Base-by-base conservation (phyloP, 2,888 invertebrate genomes). In the Hermodice carunculata region DNA sequence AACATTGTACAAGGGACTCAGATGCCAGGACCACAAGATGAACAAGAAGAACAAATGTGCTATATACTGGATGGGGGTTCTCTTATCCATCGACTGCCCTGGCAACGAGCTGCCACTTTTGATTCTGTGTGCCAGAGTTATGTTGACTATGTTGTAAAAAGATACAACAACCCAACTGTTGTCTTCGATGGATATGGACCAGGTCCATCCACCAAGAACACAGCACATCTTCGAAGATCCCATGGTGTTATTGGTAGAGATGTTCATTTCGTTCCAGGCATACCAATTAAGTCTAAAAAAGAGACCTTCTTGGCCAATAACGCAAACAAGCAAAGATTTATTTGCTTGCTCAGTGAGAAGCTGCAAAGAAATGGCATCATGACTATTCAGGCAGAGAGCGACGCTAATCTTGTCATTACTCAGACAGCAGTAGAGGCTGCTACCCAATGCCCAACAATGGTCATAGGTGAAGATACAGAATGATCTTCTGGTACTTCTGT, bases 171-270 rank as follows among this genome's bases (percentile, higher is more conserved):
- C 51, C 40, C 6, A 42, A 54, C 3, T 22, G 65, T 67, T 51
- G 71, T 76, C 3, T 77, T 77, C 67, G 77, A 76, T 66, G 75
- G 78, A 2, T 76, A 77, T 11, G 19, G 31, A 24, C 64, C 61
- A n/a, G n/a, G n/a, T 11, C 68, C 69, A 31, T 61, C 71, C 17
- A 76, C 71, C 14, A 77, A 75, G 51, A 74, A 77, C 34, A 34
- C 37, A 14, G 67, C 76, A 0, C 72, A 77, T 61, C 34, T 53
- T n/a, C 46, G 75, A 34, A 26, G 76, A 46, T 56, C 53, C 11
- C 64, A 64, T 29, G 70, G 69, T 34, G n/a, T 63, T 5, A 44
- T 17, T 6, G 58, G 64, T 4, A 44, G 65, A 5, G 61, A 58
- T 11, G 59, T 75, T 2, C 19, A 29, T 5, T 76, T 76, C 42